Percentiles rank a stretch among this genome's conserved stretches.
These are phyloP conservation scores for Empidonax alnorum DNA, from an alignment of 2,113 vertebrate genomes.

Conservation along the genomic window DNA sequence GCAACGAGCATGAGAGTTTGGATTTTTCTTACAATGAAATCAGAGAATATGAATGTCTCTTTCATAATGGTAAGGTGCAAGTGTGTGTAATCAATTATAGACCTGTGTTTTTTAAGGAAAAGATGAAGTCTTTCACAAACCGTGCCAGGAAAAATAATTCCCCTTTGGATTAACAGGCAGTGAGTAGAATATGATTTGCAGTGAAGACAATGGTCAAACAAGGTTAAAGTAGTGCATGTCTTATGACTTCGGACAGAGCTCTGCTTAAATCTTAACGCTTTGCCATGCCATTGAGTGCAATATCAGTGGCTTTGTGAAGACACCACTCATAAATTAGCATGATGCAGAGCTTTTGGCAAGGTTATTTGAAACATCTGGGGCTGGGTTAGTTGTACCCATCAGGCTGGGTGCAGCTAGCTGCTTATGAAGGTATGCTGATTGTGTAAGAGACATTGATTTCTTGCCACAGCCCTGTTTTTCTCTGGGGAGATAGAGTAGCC, in stretches of 20 bases:
- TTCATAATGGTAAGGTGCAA: fast-evolving
- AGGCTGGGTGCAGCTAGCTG: neutral
- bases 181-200: neutral
- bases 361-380: neutral
- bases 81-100: neutral
- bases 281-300: neutral
- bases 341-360: neutral
- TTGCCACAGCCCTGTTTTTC: neutral
- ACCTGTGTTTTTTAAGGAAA: neutral
- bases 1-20: neutral
- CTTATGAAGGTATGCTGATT: neutral
- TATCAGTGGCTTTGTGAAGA: neutral
- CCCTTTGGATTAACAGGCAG: neutral
- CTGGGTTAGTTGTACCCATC: neutral
- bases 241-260: neutral
- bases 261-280: neutral
- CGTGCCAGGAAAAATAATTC: neutral
- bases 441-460: neutral
- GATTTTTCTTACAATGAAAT: neutral
- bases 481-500: neutral
- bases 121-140: neutral
- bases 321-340: neutral
- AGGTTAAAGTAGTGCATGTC: fast-evolving
- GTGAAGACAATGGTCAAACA: neutral
- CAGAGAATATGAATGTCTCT: neutral